These are phyloP conservation scores for Hylaeus anthracinus DNA, from an alignment of 1,140 invertebrate genomes.

Conservation along the genomic window DNA sequence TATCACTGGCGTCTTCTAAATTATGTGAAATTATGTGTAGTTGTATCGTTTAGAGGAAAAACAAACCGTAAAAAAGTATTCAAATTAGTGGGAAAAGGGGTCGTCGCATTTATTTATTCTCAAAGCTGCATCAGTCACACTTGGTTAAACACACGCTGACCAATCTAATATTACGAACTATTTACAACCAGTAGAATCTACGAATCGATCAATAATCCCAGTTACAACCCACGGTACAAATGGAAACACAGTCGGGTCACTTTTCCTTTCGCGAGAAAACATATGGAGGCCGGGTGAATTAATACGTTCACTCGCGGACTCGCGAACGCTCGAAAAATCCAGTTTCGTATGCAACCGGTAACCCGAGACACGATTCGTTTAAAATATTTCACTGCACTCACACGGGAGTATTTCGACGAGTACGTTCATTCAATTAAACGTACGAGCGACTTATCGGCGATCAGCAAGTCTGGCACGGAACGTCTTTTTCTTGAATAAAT, in stretches of 20 bases:
- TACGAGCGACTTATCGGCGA: too few relatives aligned
- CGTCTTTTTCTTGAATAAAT: too few relatives aligned
- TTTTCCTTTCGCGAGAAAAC: constrained; percentile 34
- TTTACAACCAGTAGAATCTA: too few relatives aligned
- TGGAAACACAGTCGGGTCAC: constrained; percentile 13
- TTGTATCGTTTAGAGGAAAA: too few relatives aligned
- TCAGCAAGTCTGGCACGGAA: too few relatives aligned
- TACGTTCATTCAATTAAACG: neutral
- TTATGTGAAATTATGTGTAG: neutral
- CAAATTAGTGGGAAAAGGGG: too few relatives aligned
- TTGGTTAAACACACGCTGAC: too few relatives aligned
- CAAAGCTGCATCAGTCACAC: too few relatives aligned
- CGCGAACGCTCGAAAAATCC: neutral
- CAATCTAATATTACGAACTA: too few relatives aligned
- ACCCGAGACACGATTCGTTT: neutral
- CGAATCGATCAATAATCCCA: neutral
- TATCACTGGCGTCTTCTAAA: neutral
- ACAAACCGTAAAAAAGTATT: too few relatives aligned
- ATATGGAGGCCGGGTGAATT: constrained; percentile 1
- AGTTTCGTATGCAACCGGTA: constrained; percentile 6
- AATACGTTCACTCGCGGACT: neutral
- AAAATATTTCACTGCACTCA: neutral
- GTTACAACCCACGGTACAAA: constrained; percentile 7
- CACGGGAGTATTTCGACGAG: neutral
- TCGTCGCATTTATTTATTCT: too few relatives aligned